Percentiles rank a stretch among this genome's conserved stretches.
These are phyloP conservation scores for Eubasilissa splendida DNA, from an alignment of 2,888 invertebrate genomes.

Conservation along the genomic window DNA sequence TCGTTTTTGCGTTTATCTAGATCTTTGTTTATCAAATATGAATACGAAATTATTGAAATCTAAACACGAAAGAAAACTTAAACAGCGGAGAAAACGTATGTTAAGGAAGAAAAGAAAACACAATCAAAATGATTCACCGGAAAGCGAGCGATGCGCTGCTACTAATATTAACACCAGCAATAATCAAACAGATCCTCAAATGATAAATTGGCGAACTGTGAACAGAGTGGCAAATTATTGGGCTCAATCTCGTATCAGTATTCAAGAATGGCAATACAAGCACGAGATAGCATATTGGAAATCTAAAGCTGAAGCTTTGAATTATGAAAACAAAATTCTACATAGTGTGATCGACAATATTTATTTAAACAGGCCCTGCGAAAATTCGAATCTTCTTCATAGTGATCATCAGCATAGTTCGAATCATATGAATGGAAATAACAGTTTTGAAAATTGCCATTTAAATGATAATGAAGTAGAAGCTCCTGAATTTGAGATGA, in stretches of 20 bases:
- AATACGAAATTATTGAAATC: constrained; percentile 16
- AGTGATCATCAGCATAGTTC: neutral
- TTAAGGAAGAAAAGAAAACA: constrained; percentile 23
- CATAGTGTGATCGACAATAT: constrained; percentile 68
- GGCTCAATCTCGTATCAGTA: constrained; percentile 35
- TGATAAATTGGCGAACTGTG: constrained; percentile 12
- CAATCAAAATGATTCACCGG: too few relatives aligned
- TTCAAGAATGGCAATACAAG: constrained; percentile 68
- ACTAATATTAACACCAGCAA: neutral
- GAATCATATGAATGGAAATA: too few relatives aligned
- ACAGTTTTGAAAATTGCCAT: constrained; percentile 28
- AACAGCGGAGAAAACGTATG: constrained; percentile 15
- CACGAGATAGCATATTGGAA: constrained; percentile 77
- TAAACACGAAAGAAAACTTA: constrained; percentile 7
- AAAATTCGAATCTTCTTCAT: neutral
- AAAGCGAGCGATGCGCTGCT: neutral
- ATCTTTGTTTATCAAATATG: neutral
- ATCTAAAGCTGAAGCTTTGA: constrained; percentile 72
- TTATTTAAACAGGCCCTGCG: constrained; percentile 55
- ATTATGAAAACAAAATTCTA: constrained; percentile 74
- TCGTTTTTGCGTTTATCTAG: too few relatives aligned
- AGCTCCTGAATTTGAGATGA: constrained; percentile 63
- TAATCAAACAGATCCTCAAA: neutral
- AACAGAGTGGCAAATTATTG: constrained; percentile 42
- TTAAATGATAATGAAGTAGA: constrained; percentile 54